Evolutionary conservation across 1,140 invertebrate species (phyloP), one percentile per base, ranked within the genome.

Genomic region (Coptotermes formosanus): DNA sequence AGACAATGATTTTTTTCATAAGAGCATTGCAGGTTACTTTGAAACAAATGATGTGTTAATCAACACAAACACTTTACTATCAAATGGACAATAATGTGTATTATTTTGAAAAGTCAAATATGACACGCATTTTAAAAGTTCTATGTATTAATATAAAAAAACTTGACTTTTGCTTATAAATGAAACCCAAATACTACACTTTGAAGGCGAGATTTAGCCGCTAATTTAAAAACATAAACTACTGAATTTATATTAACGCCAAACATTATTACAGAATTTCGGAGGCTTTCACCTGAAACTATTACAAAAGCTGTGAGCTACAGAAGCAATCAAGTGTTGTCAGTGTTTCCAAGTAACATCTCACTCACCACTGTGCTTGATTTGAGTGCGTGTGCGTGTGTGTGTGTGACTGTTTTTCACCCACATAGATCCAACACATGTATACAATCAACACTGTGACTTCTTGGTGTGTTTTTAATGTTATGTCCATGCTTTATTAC

Each of bases 311-410:
- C 4, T 55, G 52, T 19, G 52, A 75, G 64, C n/a, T 25, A 2
- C 14, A 30, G 64, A 25, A 75, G 64, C 64, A 75, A 25, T 30
- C 52, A 11, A 75, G 64, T 12, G 64, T n/a, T 75, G 64, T 75
- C 25, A 2, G 8, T 75, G 64, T 30, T 25, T 75, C 64, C 64
- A 25, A 55, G 25, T 75, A 75, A 75, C 64, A 30, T 75, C 64
- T 75, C 64, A 75, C 64, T 75, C 64, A 75, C 64, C 64, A 75
- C 64, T 75, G 64, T 75, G 64, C 64, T n/a, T 75, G 64, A n/a
- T 75, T 75, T n/a, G 64, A 75, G 64, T 30, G 64, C 7, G 25
- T 75, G 64, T 75, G 64, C n/a, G 64, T 9, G 64, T 30, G 64
- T 30, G 64, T 75, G 64, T 75, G 25, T 75, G 64, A 30, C 64